Percentiles rank a stretch among this genome's conserved stretches.
Evolutionary conservation across 2,113 vertebrate genomes (phyloP).

Genomic region (Panthera tigris): DNA sequence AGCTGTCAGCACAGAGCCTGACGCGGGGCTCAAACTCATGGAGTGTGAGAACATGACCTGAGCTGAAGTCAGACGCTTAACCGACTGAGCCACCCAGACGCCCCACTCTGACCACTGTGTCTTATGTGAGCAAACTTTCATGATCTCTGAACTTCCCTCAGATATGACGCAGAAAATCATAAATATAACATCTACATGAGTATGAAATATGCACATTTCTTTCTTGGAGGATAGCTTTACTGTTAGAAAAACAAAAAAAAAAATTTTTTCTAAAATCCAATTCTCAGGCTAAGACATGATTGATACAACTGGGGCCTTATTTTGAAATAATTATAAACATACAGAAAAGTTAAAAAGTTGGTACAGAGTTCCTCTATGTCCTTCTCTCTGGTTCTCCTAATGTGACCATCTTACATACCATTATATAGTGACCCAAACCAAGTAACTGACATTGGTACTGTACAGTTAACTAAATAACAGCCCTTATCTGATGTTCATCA

Average conservation of each 20-base stretch:
- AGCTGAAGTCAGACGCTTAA: too few species aligned
- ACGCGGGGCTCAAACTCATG: too few species aligned
- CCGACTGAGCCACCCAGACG: too few species aligned
- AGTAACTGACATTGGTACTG: background rate
- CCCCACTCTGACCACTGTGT: background rate
- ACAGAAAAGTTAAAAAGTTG: background rate
- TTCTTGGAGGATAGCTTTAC: background rate
- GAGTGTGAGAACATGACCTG: too few species aligned
- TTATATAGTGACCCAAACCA: background rate
- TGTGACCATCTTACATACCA: too few species aligned
- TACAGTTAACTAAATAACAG: background rate
- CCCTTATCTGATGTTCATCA: too few species aligned
- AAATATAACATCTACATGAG: accelerated
- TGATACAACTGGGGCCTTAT: background rate
- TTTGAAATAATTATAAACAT: background rate
- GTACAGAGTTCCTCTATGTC: background rate
- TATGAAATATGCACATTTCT: background rate
- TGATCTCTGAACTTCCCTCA: background rate
- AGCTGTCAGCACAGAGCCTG: too few species aligned
- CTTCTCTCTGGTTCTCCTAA: background rate
- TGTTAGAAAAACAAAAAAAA: background rate
- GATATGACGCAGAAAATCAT: background rate
- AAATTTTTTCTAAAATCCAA: background rate
- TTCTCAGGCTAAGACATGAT: background rate
- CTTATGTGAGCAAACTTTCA: background rate